Evolutionary conservation across 2,888 invertebrate genomes (phyloP).

Genomic region (Teleogryllus oceanicus): DNA sequence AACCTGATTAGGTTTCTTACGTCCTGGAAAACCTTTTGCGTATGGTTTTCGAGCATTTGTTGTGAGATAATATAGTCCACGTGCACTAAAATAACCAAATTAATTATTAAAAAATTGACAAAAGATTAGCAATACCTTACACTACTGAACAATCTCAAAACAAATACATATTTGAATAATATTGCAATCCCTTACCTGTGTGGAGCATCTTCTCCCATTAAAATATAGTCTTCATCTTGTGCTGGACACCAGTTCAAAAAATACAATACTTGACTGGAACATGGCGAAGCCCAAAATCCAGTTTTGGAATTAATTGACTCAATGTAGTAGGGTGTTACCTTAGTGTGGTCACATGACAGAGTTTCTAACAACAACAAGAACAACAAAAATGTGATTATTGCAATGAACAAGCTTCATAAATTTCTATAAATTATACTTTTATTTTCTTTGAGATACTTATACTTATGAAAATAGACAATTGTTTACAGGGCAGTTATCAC

Average conservation of each 20-base stretch:
- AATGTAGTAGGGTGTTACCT: conserved; percentile 86
- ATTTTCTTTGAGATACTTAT: too few species aligned
- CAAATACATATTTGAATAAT: not conserved
- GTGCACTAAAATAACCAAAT: conserved; percentile 57
- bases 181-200: conserved; percentile 60
- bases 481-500: too few species aligned
- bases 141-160: not conserved
- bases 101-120: not conserved
- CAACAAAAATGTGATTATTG: not conserved
- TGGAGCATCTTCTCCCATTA: conserved; percentile 82
- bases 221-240: conserved; percentile 70
- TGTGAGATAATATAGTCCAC: conserved; percentile 83
- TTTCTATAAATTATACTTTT: too few species aligned
- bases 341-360: conserved; percentile 83
- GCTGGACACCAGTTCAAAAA: conserved; percentile 81
- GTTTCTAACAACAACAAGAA: conserved; percentile 60
- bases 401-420: too few species aligned
- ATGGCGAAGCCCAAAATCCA: conserved; percentile 84
- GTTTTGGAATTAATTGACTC: conserved; percentile 76
- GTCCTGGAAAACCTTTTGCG: conserved; percentile 76
- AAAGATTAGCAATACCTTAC: too few species aligned
- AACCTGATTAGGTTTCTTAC: conserved; percentile 32
- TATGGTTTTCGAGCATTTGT: conserved; percentile 80
- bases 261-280: conserved; percentile 76
- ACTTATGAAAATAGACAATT: too few species aligned